These are phyloP conservation scores for Megalops cyprinoides DNA, from an alignment of 2,797 vertebrate genomes.

Conservation along the genomic window DNA sequence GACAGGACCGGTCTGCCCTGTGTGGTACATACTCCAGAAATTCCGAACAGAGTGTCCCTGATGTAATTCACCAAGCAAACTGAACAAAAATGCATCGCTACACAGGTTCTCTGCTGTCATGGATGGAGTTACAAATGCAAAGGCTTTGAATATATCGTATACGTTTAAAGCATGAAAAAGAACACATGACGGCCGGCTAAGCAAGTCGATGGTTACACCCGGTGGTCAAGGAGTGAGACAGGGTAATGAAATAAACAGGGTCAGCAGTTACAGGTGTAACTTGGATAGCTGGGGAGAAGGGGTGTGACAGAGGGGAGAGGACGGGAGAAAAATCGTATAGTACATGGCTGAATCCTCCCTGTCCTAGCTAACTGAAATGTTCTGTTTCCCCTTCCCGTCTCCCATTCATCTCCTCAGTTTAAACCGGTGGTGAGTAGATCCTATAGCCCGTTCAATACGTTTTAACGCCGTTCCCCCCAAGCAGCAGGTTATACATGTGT, in stretches of 20 bases:
- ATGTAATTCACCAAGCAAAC: constrained; percentile 1
- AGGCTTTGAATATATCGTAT: not conserved
- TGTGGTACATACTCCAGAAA: not conserved
- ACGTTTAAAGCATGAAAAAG: not conserved
- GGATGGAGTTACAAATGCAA: not conserved
- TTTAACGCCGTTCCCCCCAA: not conserved
- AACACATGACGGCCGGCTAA: not conserved
- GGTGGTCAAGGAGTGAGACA: constrained; percentile 7
- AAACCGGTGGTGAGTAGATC: not conserved
- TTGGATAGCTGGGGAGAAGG: constrained; percentile 37
- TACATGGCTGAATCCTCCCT: constrained; percentile 28
- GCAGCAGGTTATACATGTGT: constrained; percentile 19
- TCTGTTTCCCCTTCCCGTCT: constrained; percentile 21
- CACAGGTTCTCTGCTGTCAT: not conserved
- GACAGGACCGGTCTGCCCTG: not conserved
- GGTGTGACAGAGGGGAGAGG: constrained; percentile 59
- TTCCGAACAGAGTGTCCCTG: not conserved
- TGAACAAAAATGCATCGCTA: not conserved
- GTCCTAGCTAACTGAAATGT: not conserved
- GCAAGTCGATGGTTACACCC: not conserved
- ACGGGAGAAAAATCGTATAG: constrained; percentile 61
- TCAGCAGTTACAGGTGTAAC: constrained; percentile 66
- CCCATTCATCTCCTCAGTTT: constrained; percentile 52
- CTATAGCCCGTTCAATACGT: not conserved
- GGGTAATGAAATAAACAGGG: constrained; percentile 51